These are phyloP conservation scores for Acronicta alni DNA, from an alignment of 2,888 invertebrate species.

Conservation along the genomic window DNA sequence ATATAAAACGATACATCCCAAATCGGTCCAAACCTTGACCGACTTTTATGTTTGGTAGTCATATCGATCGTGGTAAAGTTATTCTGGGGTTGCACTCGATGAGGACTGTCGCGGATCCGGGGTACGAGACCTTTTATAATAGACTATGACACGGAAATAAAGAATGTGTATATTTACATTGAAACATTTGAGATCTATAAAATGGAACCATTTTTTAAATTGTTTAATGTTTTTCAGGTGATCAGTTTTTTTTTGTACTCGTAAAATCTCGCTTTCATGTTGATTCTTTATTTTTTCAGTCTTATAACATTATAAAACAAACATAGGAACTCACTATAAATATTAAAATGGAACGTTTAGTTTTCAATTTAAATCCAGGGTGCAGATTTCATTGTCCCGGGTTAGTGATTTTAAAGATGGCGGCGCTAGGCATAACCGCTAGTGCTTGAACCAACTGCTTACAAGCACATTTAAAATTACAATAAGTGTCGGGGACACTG, in stretches of 20 bases:
- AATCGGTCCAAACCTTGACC: conserved; percentile 46
- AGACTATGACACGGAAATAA: conserved; percentile 42
- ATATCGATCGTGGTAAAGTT: conserved; percentile 47
- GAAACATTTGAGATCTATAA: not conserved
- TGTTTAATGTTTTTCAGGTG: too few relatives aligned
- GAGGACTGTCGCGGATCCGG: conserved; percentile 29
- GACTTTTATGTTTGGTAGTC: conserved; percentile 43
- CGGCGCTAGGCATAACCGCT: conserved; percentile 58
- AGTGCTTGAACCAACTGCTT: conserved; percentile 62
- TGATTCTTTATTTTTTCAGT: too few relatives aligned
- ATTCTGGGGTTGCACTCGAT: conserved; percentile 53
- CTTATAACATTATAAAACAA: not conserved
- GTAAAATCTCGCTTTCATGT: too few relatives aligned
- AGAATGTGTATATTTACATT: conserved; percentile 18
- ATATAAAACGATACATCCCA: conserved; percentile 47
- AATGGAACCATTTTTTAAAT: not conserved
- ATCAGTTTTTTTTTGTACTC: not conserved
- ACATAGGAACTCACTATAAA: conserved; percentile 15
- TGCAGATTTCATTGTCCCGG: conserved; percentile 36
- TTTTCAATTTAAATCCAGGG: conserved; percentile 43
- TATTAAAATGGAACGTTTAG: conserved; percentile 26
- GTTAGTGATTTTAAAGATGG: conserved; percentile 60
- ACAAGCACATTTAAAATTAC: conserved; percentile 85
- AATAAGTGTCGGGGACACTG: conserved; percentile 80
- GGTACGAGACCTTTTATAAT: conserved; percentile 43